Evolutionary conservation across 1,140 invertebrate species (phyloP).

Genomic region (Caenorhabditis tropicalis): DNA sequence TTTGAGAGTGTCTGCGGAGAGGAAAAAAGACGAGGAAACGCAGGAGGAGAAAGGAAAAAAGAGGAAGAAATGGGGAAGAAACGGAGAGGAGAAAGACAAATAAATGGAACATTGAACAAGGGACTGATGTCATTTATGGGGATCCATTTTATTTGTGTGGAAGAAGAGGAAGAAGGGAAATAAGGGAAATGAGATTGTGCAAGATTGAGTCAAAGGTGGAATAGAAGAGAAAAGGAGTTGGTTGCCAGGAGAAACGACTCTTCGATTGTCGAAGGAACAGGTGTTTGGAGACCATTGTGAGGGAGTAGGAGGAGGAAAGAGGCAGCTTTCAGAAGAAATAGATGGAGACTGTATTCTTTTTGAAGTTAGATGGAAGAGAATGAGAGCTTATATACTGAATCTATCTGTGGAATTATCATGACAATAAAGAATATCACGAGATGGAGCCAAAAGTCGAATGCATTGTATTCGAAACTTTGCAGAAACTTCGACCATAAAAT

Average conservation of each 20-base stretch:
- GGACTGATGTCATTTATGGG: background rate
- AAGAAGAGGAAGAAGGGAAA: background rate
- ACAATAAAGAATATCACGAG: too few relatives aligned
- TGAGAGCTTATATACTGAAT: too few relatives aligned
- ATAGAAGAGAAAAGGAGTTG: background rate
- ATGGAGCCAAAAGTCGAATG: too few relatives aligned
- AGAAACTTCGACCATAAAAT: too few relatives aligned
- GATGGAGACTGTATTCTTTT: too few relatives aligned
- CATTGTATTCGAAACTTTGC: too few relatives aligned
- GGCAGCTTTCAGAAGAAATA: too few relatives aligned
- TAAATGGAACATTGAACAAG: background rate
- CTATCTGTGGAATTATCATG: too few relatives aligned
- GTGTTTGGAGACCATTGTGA: too few relatives aligned
- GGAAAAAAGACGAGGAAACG: background rate
- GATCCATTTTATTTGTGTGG: background rate
- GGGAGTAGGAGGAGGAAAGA: too few relatives aligned
- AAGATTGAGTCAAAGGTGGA: background rate
- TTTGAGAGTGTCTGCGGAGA: background rate
- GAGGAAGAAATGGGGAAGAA: background rate
- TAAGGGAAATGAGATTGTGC: background rate
- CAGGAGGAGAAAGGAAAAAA: conserved; percentile 7
- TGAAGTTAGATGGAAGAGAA: too few relatives aligned
- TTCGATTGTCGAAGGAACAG: too few relatives aligned
- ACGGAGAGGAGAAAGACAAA: background rate
- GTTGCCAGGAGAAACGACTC: background rate